Percentiles rank a stretch among this genome's conserved stretches.
These are phyloP conservation scores for Paraplagusia blochii DNA, from an alignment of 2,113 vertebrate genomes.

Conservation along the genomic window DNA sequence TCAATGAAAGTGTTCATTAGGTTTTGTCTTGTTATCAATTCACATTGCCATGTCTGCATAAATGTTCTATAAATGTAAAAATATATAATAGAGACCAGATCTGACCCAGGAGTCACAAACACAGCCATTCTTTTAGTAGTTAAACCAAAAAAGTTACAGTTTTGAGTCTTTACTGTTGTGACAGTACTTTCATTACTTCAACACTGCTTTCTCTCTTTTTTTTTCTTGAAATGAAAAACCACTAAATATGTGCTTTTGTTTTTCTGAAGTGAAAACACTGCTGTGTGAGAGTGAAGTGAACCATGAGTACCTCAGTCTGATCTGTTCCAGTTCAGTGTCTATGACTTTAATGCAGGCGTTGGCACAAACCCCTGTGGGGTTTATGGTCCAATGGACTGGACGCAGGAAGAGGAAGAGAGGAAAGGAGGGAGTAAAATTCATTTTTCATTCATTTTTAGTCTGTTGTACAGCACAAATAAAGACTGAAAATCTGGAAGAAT, in stretches of 20 bases:
- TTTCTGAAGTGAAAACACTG: constrained; percentile 54
- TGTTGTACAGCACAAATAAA: constrained; percentile 1
- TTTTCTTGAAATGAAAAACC: constrained; percentile 66
- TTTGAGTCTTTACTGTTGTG: too few species aligned
- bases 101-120: too few species aligned
- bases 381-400: constrained; percentile 72
- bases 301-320: constrained; percentile 74
- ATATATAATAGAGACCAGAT: too few species aligned
- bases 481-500: background rate
- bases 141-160: too few species aligned
- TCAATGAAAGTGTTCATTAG: constrained; percentile 39
- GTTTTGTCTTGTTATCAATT: too few species aligned
- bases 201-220: constrained; percentile 31
- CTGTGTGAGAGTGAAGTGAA: constrained; percentile 70
- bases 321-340: constrained; percentile 65
- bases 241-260: constrained; percentile 55
- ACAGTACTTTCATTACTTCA: constrained; percentile 14
- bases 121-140: too few species aligned
- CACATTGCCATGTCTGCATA: too few species aligned
- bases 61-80: too few species aligned
- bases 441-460: too few species aligned
- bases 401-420: constrained; percentile 44
- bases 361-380: constrained; percentile 74
- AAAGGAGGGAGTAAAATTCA: constrained; percentile 44
- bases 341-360: constrained; percentile 72